These are phyloP conservation scores for Montipora capricornis DNA, from an alignment of 64 coral and sea anemone genomes.

Conservation along the genomic window DNA sequence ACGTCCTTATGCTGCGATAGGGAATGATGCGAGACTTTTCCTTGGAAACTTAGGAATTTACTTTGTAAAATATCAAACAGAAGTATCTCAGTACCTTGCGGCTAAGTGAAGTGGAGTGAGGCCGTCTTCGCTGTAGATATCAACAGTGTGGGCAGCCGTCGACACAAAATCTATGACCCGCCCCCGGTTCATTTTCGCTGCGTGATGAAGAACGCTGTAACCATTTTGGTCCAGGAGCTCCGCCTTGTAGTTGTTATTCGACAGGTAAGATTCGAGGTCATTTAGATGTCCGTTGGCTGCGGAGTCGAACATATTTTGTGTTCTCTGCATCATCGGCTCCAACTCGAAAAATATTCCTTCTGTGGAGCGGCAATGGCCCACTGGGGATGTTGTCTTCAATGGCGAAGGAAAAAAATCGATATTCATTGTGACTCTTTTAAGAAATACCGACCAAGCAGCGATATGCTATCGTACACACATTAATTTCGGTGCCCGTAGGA, in stretches of 20 bases:
- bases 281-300: constrained; percentile 6
- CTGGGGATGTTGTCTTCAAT: not conserved
- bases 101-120: constrained; percentile 41
- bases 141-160: constrained; percentile 21
- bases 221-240: constrained; percentile 31
- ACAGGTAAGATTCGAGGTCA: not conserved
- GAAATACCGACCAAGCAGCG: not conserved
- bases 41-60: not conserved
- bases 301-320: not conserved
- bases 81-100: constrained; percentile 29
- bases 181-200: constrained; percentile 32
- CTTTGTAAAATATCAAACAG: not conserved
- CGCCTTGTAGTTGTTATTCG: not conserved
- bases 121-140: constrained; percentile 21
- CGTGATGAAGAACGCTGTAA: constrained; percentile 34
- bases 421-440: not conserved
- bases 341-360: not conserved
- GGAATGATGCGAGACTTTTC: too few relatives aligned
- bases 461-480: not conserved
- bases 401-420: constrained; percentile 27
- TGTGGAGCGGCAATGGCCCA: not conserved
- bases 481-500: not conserved
- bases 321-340: not conserved
- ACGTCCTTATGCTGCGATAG: too few relatives aligned
- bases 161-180: constrained; percentile 1